phyloP scores from a whole-genome alignment of 2,113 vertebrate species.

The Varanus salvator region DNA sequence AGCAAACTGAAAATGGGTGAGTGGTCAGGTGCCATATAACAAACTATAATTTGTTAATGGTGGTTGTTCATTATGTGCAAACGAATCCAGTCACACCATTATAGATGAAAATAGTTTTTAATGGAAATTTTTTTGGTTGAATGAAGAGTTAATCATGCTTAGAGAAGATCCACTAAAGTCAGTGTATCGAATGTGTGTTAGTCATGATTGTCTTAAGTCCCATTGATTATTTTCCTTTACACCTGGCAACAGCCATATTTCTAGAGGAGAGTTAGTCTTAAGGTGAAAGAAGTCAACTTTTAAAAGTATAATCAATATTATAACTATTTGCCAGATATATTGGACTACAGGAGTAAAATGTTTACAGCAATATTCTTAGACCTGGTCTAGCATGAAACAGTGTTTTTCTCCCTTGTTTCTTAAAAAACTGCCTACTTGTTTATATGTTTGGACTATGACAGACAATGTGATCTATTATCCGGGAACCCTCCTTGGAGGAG shows the following conservation, averaged over 20 bases:
- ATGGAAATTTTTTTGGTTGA: too few relatives aligned
- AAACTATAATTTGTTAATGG: too few relatives aligned
- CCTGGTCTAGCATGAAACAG: neutral
- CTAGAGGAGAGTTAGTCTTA: neutral
- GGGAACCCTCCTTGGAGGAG: too few relatives aligned
- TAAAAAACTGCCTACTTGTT: neutral
- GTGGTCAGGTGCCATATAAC: too few relatives aligned
- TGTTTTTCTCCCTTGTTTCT: neutral
- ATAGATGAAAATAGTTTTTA: too few relatives aligned
- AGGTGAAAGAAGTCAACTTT: neutral
- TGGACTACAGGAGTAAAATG: neutral
- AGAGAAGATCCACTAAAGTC: too few relatives aligned
- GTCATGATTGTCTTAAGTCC: too few relatives aligned
- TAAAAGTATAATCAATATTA: neutral
- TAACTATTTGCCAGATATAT: neutral
- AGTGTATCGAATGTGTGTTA: too few relatives aligned
- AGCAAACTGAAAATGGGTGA: too few relatives aligned
- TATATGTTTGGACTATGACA: neutral
- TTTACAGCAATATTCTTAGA: neutral
- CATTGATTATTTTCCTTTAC: neutral
- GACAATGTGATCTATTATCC: neutral
- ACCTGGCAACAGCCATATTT: neutral
- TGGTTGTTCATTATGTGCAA: too few relatives aligned
- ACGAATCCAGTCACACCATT: too few relatives aligned
- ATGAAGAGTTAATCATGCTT: too few relatives aligned